Evolutionary conservation across 2,888 invertebrate species (phyloP).

Genomic region (Bimastos eiseni): DNA sequence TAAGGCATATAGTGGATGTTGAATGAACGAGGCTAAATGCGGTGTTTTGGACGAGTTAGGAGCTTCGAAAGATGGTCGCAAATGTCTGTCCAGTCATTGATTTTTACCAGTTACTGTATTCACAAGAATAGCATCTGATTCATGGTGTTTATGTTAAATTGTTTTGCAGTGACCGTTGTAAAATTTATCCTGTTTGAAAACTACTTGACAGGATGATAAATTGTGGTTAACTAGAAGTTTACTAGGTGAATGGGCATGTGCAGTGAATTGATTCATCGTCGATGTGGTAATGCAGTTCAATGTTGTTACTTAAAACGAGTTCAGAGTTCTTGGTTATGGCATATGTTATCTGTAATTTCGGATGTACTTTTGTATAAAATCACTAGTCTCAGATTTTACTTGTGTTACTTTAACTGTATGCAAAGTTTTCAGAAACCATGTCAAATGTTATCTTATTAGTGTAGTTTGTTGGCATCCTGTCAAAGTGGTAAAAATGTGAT

Average conservation of each 20-base stretch:
- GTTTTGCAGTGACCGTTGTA: not conserved
- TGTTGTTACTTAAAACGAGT: not conserved
- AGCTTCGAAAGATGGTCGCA: not conserved
- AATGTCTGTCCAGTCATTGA: not conserved
- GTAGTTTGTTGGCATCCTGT: not conserved
- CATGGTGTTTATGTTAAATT: constrained; percentile 2
- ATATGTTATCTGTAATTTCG: not conserved
- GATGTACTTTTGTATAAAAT: not conserved
- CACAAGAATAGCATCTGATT: not conserved
- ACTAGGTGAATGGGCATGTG: not conserved
- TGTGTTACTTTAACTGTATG: not conserved
- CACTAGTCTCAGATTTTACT: not conserved
- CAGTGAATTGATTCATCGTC: not conserved
- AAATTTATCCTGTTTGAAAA: not conserved
- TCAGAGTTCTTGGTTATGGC: not conserved
- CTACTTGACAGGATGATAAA: not conserved
- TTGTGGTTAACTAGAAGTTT: not conserved
- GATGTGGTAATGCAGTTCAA: not conserved
- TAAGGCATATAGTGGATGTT: not conserved
- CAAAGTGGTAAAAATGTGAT: not conserved
- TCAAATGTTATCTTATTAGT: not conserved
- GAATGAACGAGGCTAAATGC: not conserved
- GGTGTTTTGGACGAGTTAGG: not conserved
- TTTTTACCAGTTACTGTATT: not conserved
- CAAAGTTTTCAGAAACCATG: not conserved